These are phyloP conservation scores for Remorina albescens DNA, from an alignment of 2,797 vertebrate species.

Conservation along the genomic window DNA sequence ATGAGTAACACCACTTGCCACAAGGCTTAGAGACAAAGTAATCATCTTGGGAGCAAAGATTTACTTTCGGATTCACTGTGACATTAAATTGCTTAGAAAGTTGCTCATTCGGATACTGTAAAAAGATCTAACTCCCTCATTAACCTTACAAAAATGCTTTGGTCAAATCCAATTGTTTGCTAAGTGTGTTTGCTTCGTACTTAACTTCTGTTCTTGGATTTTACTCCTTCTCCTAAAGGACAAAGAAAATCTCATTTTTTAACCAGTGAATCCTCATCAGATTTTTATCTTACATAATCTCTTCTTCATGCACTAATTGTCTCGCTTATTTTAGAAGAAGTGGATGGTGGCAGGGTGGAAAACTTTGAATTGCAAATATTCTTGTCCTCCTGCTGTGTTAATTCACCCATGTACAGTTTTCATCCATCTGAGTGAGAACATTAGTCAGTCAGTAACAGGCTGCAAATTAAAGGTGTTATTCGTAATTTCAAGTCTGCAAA, in stretches of 20 bases:
- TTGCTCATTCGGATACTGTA: not conserved
- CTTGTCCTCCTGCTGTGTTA: not conserved
- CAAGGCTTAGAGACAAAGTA: not conserved
- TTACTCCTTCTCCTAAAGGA: conserved; percentile 1
- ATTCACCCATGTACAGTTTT: not conserved
- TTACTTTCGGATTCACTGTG: not conserved
- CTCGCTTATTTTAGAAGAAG: conserved; percentile 19
- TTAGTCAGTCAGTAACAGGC: conserved; percentile 10
- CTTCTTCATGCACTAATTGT: conserved; percentile 13
- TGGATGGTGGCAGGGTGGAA: not conserved
- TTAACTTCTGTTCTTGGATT: conserved; percentile 39
- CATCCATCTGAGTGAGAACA: not conserved
- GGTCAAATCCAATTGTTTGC: conserved; percentile 17
- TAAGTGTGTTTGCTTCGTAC: conserved; percentile 27
- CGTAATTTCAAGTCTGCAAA: not conserved
- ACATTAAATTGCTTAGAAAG: not conserved
- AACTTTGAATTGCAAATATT: not conserved
- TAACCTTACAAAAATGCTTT: conserved; percentile 12
- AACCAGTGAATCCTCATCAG: not conserved
- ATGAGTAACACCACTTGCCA: not conserved
- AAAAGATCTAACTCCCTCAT: conserved; percentile 15
- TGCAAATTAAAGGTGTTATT: conserved; percentile 13
- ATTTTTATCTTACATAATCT: conserved; percentile 21
- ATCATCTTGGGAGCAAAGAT: not conserved
- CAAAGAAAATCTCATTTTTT: conserved; percentile 9